Evolutionary conservation across 2,888 invertebrate genomes (phyloP).

Genomic region (Petrolisthes cinctipes): DNA sequence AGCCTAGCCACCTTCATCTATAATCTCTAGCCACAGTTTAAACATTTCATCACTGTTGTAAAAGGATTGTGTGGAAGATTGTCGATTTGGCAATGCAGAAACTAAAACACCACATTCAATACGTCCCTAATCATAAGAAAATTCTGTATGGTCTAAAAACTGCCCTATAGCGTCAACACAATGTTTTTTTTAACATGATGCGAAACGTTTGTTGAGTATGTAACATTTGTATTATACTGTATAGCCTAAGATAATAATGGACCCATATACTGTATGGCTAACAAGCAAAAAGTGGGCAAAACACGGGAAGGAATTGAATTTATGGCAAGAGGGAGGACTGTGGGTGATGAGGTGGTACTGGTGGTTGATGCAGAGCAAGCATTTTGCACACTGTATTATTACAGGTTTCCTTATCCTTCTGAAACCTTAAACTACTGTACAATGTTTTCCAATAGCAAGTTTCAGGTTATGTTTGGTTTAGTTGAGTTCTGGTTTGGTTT

Average conservation of each 20-base stretch:
- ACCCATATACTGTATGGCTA: conserved; percentile 12
- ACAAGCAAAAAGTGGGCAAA: conserved; percentile 15
- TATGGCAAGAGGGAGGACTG: neutral
- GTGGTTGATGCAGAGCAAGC: too few species aligned
- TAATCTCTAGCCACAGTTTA: neutral
- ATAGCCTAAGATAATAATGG: conserved; percentile 13
- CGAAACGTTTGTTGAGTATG: neutral
- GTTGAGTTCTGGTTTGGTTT: too few species aligned
- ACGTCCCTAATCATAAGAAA: neutral
- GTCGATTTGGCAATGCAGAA: neutral
- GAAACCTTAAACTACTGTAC: too few species aligned
- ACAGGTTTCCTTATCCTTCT: too few species aligned
- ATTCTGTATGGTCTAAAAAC: neutral
- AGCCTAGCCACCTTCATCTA: neutral
- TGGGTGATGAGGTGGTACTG: neutral
- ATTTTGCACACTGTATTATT: too few species aligned
- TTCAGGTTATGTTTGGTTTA: too few species aligned
- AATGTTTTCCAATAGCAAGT: too few species aligned
- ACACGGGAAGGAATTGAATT: neutral
- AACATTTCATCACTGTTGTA: neutral
- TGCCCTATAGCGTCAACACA: conserved; percentile 8
- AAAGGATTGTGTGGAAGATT: conserved; percentile 10
- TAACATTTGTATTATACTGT: conserved; percentile 5
- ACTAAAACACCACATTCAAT: neutral
- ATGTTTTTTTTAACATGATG: neutral